Conservation (phyloP, 2,797 vertebrate genomes). For the Aulostomus chinensis region DNA sequence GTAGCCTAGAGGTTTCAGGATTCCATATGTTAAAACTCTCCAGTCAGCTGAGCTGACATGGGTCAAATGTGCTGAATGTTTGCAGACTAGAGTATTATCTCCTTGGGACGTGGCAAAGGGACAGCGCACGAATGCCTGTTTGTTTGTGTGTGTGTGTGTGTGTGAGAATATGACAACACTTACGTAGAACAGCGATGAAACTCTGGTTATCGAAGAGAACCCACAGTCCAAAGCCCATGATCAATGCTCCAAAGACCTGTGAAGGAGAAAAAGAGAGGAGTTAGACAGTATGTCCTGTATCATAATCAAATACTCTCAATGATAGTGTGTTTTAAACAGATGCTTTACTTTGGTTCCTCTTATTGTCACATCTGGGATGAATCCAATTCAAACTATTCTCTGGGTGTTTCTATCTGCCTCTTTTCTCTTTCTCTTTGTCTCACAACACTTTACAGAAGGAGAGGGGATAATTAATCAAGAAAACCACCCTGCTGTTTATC, state of each 20-base stretch:
- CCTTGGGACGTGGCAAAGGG: constrained; percentile 2
- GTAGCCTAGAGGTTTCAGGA: too few species aligned
- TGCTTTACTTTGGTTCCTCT: too few species aligned
- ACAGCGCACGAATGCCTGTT: too few species aligned
- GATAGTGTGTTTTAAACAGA: constrained; percentile 7
- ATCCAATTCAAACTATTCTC: too few species aligned
- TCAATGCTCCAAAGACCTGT: constrained; percentile 90
- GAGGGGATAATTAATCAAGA: too few species aligned
- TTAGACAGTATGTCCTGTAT: constrained; percentile 12
- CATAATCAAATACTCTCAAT: constrained; percentile 8
- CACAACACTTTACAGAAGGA: too few species aligned
- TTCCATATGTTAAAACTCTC: too few species aligned
- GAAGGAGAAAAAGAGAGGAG: constrained; percentile 25
- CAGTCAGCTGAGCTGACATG: constrained; percentile 7
- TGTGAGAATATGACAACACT: constrained; percentile 63
- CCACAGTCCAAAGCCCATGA: constrained; percentile 95
- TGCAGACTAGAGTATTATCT: constrained; percentile 9
- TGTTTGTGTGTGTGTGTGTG: constrained; percentile 7
- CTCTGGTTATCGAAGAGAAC: constrained; percentile 91
- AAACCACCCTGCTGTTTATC: too few species aligned
- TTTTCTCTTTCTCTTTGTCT: too few species aligned
- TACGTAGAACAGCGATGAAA: constrained; percentile 92
- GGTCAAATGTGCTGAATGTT: constrained; percentile 18
- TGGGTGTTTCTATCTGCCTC: too few species aligned
- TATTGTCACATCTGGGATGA: constrained; percentile 49